phyloP scores from a whole-genome alignment of 2,888 invertebrate species.

The Aelia acuminata region DNA sequence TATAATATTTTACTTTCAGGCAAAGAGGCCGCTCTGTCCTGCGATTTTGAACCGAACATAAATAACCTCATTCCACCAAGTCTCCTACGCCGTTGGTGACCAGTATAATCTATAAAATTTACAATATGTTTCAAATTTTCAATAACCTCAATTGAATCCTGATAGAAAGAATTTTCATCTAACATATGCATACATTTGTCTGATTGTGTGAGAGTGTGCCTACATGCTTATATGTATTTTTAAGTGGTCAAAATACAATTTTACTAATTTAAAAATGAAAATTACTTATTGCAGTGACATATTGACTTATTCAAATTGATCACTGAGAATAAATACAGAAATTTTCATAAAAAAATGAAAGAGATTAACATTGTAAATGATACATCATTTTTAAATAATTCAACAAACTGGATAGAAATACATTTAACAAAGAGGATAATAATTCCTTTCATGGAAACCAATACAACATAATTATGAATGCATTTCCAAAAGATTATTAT shows the following conservation, averaged over 20 bases:
- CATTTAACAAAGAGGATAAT: not conserved
- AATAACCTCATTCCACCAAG: slow-evolving; percentile 87
- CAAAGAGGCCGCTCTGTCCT: slow-evolving; percentile 82
- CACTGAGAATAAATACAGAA: not conserved
- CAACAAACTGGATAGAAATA: not conserved
- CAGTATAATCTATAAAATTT: slow-evolving; percentile 59
- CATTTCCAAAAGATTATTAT: not conserved
- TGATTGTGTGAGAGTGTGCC: not conserved
- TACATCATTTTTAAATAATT: not conserved
- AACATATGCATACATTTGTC: not conserved
- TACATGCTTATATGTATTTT: not conserved
- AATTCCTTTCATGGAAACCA: not conserved
- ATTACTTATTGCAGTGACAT: not conserved
- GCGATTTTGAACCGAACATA: slow-evolving; percentile 75
- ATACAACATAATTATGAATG: not conserved
- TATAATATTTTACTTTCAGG: slow-evolving; percentile 79
- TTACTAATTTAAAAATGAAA: not conserved
- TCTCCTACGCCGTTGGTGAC: slow-evolving; percentile 73
- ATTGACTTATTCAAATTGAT: not conserved
- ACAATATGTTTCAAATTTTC: slow-evolving; percentile 17
- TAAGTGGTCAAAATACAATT: not conserved
- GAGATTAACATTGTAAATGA: not conserved
- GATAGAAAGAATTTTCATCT: not conserved
- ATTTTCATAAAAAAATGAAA: not conserved
- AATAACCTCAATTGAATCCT: not conserved